Evolutionary conservation across 2,113 vertebrate genomes (phyloP), one percentile per base, ranked within the genome.

Genomic region (Sylvietta virens): DNA sequence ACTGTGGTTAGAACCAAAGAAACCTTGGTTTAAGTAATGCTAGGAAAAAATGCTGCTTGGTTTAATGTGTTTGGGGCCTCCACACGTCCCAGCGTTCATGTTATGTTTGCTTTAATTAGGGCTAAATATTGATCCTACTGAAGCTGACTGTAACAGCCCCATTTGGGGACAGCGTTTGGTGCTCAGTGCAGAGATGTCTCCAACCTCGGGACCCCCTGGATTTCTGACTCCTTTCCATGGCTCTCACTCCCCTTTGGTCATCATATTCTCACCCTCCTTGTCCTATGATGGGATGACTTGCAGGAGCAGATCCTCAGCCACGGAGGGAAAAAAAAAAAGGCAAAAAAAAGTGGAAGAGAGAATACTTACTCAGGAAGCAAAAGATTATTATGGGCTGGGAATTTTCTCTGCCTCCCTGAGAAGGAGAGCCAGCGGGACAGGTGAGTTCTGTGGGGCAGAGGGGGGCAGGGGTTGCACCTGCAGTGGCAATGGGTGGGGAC

Each of bases 81-180:
- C 27, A 7, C 30, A 47, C 1, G 2, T 70, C 76, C 60, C 12
- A 47, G 35, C 0, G 1, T 53, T 69, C 20, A 4, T 18, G 47
- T 45, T 58, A 15, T 33, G 47, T 92, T 93, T 73, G 64, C 71
- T 88, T 88, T 93, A 93, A 96, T 97, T 88, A 90, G 76, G 44
- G 27, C 44, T 88, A 54, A 86, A 78, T 83, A 90, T 70, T 78
- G 90, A 90, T 92, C 81, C 57, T 7, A 0, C 42, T 39, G 70
- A 42, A 61, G 85, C 50, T 1, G 3, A 7, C 40, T 30, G 42
- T 8, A 9, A 13, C 45, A 56, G 31, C 33, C 72, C 40, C 47
- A 0, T 15, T 53, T 48, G 88, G 86, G 82, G 71, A 48, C 82
- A 62, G 48, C 28, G 4, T 17, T 54, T 39, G 82, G 70, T 26